Evolutionary conservation across 1,140 invertebrate species (phyloP).

Genomic region (Pseudoatta argentina): DNA sequence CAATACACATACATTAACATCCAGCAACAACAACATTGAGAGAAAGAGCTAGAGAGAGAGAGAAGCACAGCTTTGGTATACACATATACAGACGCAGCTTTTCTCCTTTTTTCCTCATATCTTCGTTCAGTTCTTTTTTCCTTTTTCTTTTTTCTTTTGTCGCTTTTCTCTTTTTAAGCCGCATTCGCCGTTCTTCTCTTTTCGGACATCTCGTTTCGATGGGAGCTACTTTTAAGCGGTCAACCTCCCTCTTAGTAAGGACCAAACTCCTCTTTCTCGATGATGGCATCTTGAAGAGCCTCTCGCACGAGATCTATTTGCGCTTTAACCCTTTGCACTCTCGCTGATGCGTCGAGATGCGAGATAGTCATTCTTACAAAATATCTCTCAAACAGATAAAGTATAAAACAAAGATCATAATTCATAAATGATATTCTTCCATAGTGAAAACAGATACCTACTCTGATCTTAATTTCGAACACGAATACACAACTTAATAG

Average conservation of each 20-base stretch:
- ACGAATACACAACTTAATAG: neutral
- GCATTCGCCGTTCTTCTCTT: slow-evolving; percentile 32
- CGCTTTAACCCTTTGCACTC: slow-evolving; percentile 45
- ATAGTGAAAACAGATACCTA: neutral
- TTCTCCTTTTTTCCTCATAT: slow-evolving; percentile 48
- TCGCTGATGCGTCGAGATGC: neutral
- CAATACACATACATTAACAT: slow-evolving; percentile 65
- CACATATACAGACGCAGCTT: slow-evolving; percentile 49
- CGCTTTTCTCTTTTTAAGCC: slow-evolving; percentile 40
- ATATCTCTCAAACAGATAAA: neutral
- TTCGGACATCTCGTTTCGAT: slow-evolving; percentile 31
- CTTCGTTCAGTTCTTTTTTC: neutral
- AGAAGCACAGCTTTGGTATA: slow-evolving; percentile 38
- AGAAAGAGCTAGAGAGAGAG: slow-evolving; percentile 22
- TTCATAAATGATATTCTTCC: neutral
- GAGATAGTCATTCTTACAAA: neutral
- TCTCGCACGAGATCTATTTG: slow-evolving; percentile 13
- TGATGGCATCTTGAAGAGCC: slow-evolving; percentile 29
- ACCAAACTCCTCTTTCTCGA: slow-evolving; percentile 26
- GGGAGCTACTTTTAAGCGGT: too few relatives aligned
- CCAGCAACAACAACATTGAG: slow-evolving; percentile 65
- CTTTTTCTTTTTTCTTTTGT: slow-evolving; percentile 1
- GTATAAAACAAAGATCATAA: neutral
- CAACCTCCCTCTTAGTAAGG: neutral
- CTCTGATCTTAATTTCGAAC: neutral